A percentile compares a stretch with the other conserved stretches of the same genome.
phyloP scores from a whole-genome alignment of 2,797 vertebrate genomes.

The Parotocinclus haroldoi region DNA sequence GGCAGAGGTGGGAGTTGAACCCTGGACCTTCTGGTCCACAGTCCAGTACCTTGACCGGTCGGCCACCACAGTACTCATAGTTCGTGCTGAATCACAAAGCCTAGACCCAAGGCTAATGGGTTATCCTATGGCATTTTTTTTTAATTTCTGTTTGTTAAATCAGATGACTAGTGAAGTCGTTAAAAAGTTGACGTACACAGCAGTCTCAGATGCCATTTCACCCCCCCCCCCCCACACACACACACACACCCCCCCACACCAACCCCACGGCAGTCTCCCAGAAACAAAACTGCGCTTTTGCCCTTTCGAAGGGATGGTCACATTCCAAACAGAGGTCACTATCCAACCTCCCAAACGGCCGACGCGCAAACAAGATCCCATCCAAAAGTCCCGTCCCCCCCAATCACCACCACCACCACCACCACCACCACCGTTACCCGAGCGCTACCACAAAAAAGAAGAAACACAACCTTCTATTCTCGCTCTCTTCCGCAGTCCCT shows the following conservation, averaged over 20 bases:
- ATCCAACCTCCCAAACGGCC: conserved; percentile 24
- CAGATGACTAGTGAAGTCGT: no score
- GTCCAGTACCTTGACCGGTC: no score
- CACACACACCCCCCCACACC: no score
- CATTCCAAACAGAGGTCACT: conserved; percentile 46
- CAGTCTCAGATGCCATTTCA: neutral
- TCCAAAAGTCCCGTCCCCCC: conserved; percentile 8
- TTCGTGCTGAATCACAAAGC: no score
- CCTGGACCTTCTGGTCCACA: no score
- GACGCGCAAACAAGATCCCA: conserved; percentile 35
- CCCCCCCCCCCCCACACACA: no score
- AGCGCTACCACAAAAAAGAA: neutral
- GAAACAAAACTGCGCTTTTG: conserved; percentile 21
- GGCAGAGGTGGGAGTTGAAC: no score
- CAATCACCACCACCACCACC: conserved; percentile 13
- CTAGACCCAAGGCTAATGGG: no score
- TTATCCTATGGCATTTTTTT: no score
- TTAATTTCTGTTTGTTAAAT: no score
- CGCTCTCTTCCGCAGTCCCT: neutral
- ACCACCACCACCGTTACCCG: neutral
- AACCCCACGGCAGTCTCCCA: conserved; percentile 37
- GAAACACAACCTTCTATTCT: neutral
- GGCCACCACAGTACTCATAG: no score
- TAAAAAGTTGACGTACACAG: neutral
- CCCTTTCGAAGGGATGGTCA: conserved; percentile 18